Base-by-base conservation (phyloP, 2,797 vertebrate species). In the Miichthys miiuy region DNA sequence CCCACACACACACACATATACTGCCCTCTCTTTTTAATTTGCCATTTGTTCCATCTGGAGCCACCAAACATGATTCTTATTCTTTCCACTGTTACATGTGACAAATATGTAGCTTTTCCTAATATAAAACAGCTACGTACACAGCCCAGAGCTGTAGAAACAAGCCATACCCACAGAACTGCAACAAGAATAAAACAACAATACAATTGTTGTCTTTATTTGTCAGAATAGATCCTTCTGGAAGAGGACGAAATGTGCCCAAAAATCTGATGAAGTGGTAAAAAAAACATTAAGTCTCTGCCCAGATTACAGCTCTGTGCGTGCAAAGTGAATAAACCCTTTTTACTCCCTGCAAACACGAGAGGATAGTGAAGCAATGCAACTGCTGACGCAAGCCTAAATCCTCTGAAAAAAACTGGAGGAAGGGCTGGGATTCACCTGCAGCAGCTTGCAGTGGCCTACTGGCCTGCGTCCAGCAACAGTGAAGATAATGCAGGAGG, bases 371-470 rank as follows among this genome's bases (percentile, higher is more conserved):
- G 38, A 56, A 65, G 63, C 23, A 50, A 72, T 0, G 5, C 0
- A 71, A 72, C 62, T 68, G 73, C 77, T 88, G 83, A 87, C 25
- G 27, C 55, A 61, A 77, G 23, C 67, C 62, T 20, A 77, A 84
- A 69, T 77, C 67, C 74, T 56, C 70, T 54, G 20, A 77, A 82
- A 74, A 2, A 17, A 12, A n/a, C 69, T 38, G 11, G 38, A 74
- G 62, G 73, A 79, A 73, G 67, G 20, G 61, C 38, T 34, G 1
- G 55, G 70, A 83, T 81, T 85, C 83, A 90, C 89, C 88, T 90
- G 86, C 88, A 80, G 77, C 21, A 20, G 69, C 57, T 20, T 66
- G 60, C 79, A 71, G 62, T 21, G 60, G 64, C 60, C 66, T 25
- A 6, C 0, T 86, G 82, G 83, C 70, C 51, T 27, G 16, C 0